Base-by-base conservation (phyloP, 2,797 vertebrate species). In the Sitta carolinensis region DNA sequence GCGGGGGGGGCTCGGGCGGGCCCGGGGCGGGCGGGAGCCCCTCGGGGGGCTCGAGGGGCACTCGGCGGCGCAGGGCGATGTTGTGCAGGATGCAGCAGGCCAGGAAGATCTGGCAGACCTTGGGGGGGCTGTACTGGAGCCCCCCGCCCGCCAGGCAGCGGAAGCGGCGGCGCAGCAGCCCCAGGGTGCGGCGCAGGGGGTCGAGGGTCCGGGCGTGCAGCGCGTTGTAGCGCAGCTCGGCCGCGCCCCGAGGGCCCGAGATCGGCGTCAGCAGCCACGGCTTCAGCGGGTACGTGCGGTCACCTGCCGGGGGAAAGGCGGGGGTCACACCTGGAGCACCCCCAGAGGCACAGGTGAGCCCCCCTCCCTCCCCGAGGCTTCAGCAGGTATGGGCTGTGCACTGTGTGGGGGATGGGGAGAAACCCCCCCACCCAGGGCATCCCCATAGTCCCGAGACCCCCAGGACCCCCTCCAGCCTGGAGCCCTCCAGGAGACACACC, bases 21-120 rank as follows among this genome's bases (percentile, higher is more conserved):
- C 34, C 66, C 25, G 66, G 66, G 47, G 19, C 34, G 8, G 66
- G 66, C 34, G 66, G 66, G 47, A 68, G 66, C 66, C 66, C 66
- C 48, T 52, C 67, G 36, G 36, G 67, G 7, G 67, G 67, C 9
- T 52, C 84, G 4, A 86, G 43, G 7, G 74, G 66, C 17, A 78
- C 59, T 13, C n/a, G 84, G 5, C 85, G 70, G 40, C 78, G 86
- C 42, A 89, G 70, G 63, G 86, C 86, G 38, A 89, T 82, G 78
- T 89, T 89, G 78, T 89, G 86, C 42, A 89, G 78, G 55, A 89
- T 62, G 9, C 86, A 89, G 11, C 86, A 89, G 6, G 86, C 86
- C 13, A 89, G 17, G 23, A 89, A 82, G 42, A 89, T 82, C 48
- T 89, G 86, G 7, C 86, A 89, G 2, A 82, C 78, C 9, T 82